These are phyloP conservation scores for Drosophila melanocephala DNA, from an alignment of 2,888 invertebrate genomes.

Conservation along the genomic window DNA sequence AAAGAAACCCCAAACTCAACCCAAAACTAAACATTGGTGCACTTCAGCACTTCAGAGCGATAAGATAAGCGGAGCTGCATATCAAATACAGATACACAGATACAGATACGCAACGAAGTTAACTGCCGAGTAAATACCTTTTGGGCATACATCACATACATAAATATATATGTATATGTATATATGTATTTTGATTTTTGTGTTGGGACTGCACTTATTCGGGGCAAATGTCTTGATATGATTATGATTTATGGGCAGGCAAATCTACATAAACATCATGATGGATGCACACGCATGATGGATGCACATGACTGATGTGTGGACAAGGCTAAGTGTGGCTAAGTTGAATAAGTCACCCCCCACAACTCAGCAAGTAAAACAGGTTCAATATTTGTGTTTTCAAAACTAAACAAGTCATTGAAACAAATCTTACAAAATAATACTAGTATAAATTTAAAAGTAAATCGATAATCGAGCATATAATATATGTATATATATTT, in stretches of 20 bases:
- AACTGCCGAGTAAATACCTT: constrained; percentile 37
- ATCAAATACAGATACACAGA: constrained; percentile 43
- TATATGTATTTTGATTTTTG: background rate
- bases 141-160: constrained; percentile 12
- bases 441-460: background rate
- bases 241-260: constrained; percentile 72
- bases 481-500: background rate
- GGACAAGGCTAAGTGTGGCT: background rate
- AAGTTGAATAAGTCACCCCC: background rate
- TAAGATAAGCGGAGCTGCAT: constrained; percentile 67
- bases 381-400: constrained; percentile 13
- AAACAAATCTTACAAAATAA: background rate
- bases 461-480: background rate
- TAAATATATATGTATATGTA: background rate
- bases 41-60: constrained; percentile 61
- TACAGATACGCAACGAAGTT: constrained; percentile 2
- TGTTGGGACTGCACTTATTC: constrained; percentile 32
- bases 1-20: constrained; percentile 21
- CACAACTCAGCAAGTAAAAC: background rate
- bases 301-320: constrained; percentile 59
- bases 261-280: constrained; percentile 76
- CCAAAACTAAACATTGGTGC: constrained; percentile 56
- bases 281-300: constrained; percentile 66
- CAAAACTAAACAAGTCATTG: background rate
- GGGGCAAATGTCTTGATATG: constrained; percentile 55